Evolutionary conservation across 2,888 invertebrate genomes (phyloP).

Genomic region (Corythucha ciliata): DNA sequence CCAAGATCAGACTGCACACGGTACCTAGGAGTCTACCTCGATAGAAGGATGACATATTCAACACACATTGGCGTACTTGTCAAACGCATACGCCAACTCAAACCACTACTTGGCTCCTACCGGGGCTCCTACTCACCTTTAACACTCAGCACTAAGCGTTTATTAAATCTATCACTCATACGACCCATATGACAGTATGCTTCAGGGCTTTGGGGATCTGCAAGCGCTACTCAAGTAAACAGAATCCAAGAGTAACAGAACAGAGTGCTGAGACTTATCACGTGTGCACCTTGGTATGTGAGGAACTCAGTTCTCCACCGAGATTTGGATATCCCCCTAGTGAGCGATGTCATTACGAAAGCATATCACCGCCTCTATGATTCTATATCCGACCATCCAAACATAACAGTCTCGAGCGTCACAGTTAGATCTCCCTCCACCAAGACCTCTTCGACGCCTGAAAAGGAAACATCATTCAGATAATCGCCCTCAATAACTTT

Average conservation of each 20-base stretch:
- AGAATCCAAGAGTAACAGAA: slow-evolving; percentile 1
- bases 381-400: no score
- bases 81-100: slow-evolving; percentile 5
- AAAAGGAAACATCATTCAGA: no score
- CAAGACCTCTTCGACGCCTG: no score
- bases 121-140: neutral
- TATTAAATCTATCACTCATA: no score
- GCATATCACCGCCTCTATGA: no score
- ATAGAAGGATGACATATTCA: slow-evolving; percentile 1
- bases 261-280: slow-evolving; percentile 1
- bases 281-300: slow-evolving; percentile 1
- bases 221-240: neutral
- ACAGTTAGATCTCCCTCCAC: no score
- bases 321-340: neutral
- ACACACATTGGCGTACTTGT: neutral
- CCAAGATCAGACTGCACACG: neutral
- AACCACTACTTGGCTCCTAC: neutral
- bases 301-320: slow-evolving; percentile 12
- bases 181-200: no score
- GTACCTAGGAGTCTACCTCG: slow-evolving; percentile 1
- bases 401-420: no score
- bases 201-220: no score
- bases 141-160: neutral
- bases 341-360: slow-evolving; percentile 4
- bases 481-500: no score